Evolutionary conservation across 35 echinoderm and acorn worm genomes (phyloP).

Genomic region (Eucidaris tribuloides): DNA sequence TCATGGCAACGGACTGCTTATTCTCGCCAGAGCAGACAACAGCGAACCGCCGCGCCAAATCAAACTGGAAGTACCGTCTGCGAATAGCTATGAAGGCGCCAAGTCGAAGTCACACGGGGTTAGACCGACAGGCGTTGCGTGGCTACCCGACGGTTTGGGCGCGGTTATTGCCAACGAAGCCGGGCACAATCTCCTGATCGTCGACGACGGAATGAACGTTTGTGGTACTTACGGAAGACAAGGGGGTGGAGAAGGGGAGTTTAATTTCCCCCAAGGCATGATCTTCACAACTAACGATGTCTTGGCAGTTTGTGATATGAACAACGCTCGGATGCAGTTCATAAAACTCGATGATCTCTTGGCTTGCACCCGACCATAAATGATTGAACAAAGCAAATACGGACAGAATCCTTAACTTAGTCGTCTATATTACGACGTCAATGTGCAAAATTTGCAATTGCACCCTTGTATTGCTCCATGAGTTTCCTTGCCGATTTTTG

Average conservation of each 20-base stretch:
- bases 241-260: not conserved
- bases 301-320: conserved; percentile 1
- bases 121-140: conserved; percentile 20
- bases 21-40: conserved; percentile 7
- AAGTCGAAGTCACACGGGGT: not conserved
- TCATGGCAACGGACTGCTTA: not conserved
- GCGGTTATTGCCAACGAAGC: conserved; percentile 8
- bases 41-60: not conserved
- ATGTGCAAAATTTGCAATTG: too few relatives aligned
- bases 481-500: too few relatives aligned
- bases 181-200: not conserved
- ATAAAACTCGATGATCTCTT: not conserved
- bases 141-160: conserved; percentile 2
- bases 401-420: too few relatives aligned
- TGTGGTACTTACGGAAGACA: not conserved
- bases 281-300: not conserved
- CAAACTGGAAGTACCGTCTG: not conserved
- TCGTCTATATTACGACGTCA: too few relatives aligned
- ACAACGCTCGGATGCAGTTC: conserved; percentile 5
- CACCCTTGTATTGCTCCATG: too few relatives aligned
- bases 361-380: too few relatives aligned
- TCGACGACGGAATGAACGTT: not conserved
- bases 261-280: not conserved
- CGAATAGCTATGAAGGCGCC: not conserved
- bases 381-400: too few relatives aligned